These are phyloP conservation scores for Drosophila punjabiensis DNA, from an alignment of 1,140 invertebrate genomes.

Conservation along the genomic window DNA sequence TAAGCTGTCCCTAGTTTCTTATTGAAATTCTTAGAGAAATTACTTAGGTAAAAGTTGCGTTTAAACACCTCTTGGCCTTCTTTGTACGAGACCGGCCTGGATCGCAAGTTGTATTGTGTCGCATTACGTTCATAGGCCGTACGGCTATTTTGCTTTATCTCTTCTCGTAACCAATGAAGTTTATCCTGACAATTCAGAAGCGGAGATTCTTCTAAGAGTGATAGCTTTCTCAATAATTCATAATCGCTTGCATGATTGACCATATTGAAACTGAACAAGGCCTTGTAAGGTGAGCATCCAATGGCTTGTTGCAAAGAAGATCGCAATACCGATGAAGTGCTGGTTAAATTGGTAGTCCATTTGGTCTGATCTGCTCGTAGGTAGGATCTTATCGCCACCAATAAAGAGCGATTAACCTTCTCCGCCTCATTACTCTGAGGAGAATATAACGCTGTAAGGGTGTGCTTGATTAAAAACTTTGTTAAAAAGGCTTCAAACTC, in stretches of 20 bases:
- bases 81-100: not conserved
- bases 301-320: not conserved
- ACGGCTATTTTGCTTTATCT: not conserved
- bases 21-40: constrained; percentile 16
- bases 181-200: not conserved
- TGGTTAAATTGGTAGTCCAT: constrained; percentile 15
- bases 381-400: constrained; percentile 21
- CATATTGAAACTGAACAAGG: constrained; percentile 8
- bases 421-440: too few relatives aligned
- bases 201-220: not conserved
- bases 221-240: constrained; percentile 4
- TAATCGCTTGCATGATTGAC: constrained; percentile 3
- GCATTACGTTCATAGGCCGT: not conserved
- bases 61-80: constrained; percentile 6
- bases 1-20: not conserved
- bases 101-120: not conserved
- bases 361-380: not conserved
- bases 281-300: constrained; percentile 11
- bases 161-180: not conserved
- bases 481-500: constrained; percentile 10
- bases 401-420: too few relatives aligned
- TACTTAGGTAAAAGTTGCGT: not conserved
- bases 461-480: constrained; percentile 1
- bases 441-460: constrained; percentile 3
- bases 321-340: constrained; percentile 8